Evolutionary conservation across 2,888 invertebrate species (phyloP), one percentile per base, ranked within the genome.

Genomic region (Sisyra nigra): DNA sequence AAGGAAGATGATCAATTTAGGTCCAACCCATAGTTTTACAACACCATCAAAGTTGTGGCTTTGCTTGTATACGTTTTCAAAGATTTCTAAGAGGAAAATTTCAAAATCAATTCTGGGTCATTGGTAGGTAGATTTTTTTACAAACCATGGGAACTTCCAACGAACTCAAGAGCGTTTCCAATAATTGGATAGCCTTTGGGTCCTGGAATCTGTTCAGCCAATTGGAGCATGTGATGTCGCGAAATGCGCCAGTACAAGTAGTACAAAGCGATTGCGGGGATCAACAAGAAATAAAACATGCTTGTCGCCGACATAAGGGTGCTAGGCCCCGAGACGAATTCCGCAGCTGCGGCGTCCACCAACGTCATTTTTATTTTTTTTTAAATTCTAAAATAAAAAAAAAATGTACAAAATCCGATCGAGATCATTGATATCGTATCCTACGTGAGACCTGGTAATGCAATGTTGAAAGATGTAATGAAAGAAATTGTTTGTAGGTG

Each of bases 161-260:
- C 60, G 45, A 86, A 74, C 48, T 84, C 80, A 32, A 80, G 61
- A 2, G 82, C 77, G 54, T 80, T 84, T 50, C 87, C 87, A 35
- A 87, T 53, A 0, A 87, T 46, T 0, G 87, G 86, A 29, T 71
- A 62, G 31, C 83, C 84, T 2, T 63, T 54, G 0, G 85, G 85
- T 50, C 87, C 87, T 1, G 78, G 74, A 35, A 87, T 57, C 53
- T 77, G 77, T 1, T 71, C 74, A 1, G 80, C 83, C 42, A 85
- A 63, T 54, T 81, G 77, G 47, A 78, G 66, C 56, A 86, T 54
- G 54, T 76, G 77, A 32, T 76, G 68, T n/a, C 82, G 69, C 8
- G 82, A 82, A 52, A 82, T 63, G 39, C 75, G 71, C 77, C 80
- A 86, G 62, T 86, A 86, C 19, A 74, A 65, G 56, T 76, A 78